Percentiles rank a stretch among this genome's conserved stretches.
Evolutionary conservation across 2,797 vertebrate genomes (phyloP).

Genomic region (Serranus cabrilla): DNA sequence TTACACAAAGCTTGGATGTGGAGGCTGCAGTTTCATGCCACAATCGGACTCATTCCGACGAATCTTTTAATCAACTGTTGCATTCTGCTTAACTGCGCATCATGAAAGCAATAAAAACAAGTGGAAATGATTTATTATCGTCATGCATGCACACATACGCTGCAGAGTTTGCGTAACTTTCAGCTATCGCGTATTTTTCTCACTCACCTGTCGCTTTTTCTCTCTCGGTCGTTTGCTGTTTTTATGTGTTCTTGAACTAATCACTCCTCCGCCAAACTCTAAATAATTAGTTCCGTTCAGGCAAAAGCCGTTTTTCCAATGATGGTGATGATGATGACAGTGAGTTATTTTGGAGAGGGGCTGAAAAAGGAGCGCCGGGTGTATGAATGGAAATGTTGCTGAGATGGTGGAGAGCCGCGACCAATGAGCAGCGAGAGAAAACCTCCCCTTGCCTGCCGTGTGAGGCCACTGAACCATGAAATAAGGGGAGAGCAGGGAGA

Average conservation of each 20-base stretch:
- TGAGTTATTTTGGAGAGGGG: slow-evolving; percentile 79
- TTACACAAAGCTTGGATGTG: not conserved
- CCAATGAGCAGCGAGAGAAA: slow-evolving; percentile 87
- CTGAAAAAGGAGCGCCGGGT: slow-evolving; percentile 75
- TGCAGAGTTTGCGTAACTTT: slow-evolving; percentile 1
- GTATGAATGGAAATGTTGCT: slow-evolving; percentile 84
- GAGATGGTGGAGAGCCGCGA: slow-evolving; percentile 71
- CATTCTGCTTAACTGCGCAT: not conserved
- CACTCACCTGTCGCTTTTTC: slow-evolving; percentile 83
- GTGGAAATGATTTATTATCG: slow-evolving; percentile 17
- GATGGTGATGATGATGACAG: slow-evolving; percentile 83
- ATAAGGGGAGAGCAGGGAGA: slow-evolving; percentile 81
- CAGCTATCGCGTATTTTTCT: not conserved
- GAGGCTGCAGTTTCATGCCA: slow-evolving; percentile 1
- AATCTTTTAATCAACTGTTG: not conserved
- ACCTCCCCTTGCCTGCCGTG: slow-evolving; percentile 79
- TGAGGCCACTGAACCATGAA: slow-evolving; percentile 87
- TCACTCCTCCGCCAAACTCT: slow-evolving; percentile 64
- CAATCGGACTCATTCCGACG: not conserved
- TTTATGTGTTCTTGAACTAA: slow-evolving; percentile 30
- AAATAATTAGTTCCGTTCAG: slow-evolving; percentile 80
- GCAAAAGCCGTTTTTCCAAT: slow-evolving; percentile 64
- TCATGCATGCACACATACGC: slow-evolving; percentile 13
- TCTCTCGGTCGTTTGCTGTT: slow-evolving; percentile 47
- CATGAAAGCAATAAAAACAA: slow-evolving; percentile 29